A percentile compares a stretch with the other conserved stretches of the same genome.
Conservation (phyloP, 2,113 vertebrate genomes). For the Grallaria varia region DNA sequence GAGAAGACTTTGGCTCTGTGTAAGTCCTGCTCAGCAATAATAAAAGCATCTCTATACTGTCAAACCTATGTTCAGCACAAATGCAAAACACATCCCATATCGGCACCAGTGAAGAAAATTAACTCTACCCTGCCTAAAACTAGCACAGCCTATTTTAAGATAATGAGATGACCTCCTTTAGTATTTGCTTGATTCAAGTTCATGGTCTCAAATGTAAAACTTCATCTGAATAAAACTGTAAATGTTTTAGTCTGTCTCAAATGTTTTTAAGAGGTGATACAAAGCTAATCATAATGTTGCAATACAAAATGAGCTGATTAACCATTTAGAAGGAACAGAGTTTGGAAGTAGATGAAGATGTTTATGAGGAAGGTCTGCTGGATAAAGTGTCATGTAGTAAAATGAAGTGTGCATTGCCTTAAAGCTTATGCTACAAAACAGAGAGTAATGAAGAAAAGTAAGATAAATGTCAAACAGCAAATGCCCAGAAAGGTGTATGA, state of each 20-base stretch:
- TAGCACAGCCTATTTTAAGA: neutral
- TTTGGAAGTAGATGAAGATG: neutral
- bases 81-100: neutral
- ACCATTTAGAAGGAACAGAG: neutral
- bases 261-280: neutral
- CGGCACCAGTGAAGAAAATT: neutral
- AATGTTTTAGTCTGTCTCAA: neutral
- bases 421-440: neutral
- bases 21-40: neutral
- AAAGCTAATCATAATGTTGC: neutral
- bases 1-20: neutral
- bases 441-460: neutral
- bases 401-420: neutral
- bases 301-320: neutral
- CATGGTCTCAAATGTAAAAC: neutral
- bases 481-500: neutral
- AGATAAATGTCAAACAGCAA: neutral
- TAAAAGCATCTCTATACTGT: accelerated
- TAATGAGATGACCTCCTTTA: neutral
- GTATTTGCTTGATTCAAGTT: neutral
- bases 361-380: neutral
- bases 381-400: neutral
- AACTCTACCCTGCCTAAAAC: neutral
- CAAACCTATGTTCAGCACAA: neutral
- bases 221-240: neutral